Percentiles rank a stretch among this genome's conserved stretches.
phyloP scores from a whole-genome alignment of 2,888 invertebrate species.

The Cheilosia impressa region DNA sequence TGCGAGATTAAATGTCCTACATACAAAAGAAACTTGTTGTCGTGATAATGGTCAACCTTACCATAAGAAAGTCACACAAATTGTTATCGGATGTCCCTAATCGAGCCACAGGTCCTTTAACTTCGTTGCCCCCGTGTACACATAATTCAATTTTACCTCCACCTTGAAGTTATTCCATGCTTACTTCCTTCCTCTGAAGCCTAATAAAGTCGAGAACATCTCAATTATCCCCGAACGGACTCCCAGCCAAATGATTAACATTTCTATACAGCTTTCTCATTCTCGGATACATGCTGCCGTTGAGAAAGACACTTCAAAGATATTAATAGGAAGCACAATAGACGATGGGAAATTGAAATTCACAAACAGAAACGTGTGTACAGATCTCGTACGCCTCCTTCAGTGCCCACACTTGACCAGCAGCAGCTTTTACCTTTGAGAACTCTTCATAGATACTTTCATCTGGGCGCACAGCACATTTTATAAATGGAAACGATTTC shows the following conservation, averaged over 20 bases:
- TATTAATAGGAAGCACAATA: constrained; percentile 17
- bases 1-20: neutral
- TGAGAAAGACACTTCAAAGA: constrained; percentile 42
- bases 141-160: constrained; percentile 64
- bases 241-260: constrained; percentile 62
- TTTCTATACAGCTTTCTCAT: constrained; percentile 58
- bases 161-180: constrained; percentile 36
- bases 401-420: constrained; percentile 50
- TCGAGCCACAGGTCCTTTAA: constrained; percentile 60
- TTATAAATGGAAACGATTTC: constrained; percentile 39
- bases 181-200: constrained; percentile 2
- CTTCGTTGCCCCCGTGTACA: constrained; percentile 42
- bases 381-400: constrained; percentile 27
- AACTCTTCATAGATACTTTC: constrained; percentile 32
- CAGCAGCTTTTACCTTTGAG: constrained; percentile 20
- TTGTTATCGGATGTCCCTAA: constrained; percentile 72
- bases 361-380: constrained; percentile 22
- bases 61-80: constrained; percentile 47
- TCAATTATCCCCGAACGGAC: constrained; percentile 56
- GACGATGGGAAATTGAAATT: constrained; percentile 52
- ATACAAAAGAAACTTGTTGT: neutral
- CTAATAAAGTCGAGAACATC: constrained; percentile 63
- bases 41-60: constrained; percentile 40
- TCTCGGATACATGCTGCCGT: constrained; percentile 35
- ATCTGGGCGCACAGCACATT: constrained; percentile 6